phyloP scores from a whole-genome alignment of 2,797 vertebrate genomes.

The Micromesistius poutassou region DNA sequence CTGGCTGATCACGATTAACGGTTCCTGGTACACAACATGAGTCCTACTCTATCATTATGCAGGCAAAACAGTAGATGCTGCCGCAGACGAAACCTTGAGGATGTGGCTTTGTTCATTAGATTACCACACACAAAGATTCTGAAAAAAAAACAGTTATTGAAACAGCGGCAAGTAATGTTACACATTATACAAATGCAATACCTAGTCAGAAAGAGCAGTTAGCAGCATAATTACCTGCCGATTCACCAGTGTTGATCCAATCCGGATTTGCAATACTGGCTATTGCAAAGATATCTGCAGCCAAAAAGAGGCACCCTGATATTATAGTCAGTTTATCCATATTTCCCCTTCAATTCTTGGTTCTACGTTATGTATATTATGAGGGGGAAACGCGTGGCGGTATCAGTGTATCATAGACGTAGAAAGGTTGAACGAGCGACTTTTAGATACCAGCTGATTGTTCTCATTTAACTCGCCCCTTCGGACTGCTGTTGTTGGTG shows the following conservation, averaged over 20 bases:
- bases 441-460: conserved; percentile 38
- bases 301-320: conserved; percentile 98
- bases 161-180: background rate
- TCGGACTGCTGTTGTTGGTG: conserved; percentile 40
- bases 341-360: conserved; percentile 40
- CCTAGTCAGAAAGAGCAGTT: background rate
- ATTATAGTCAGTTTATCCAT: conserved; percentile 99
- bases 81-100: background rate
- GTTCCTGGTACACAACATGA: background rate
- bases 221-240: conserved; percentile 79
- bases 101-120: background rate
- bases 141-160: conserved; percentile 3
- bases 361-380: conserved; percentile 1
- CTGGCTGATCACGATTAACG: background rate
- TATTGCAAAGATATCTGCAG: conserved; percentile 98
- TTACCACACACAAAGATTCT: background rate
- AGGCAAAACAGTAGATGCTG: background rate
- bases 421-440: conserved; percentile 23
- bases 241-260: conserved; percentile 99
- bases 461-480: conserved; percentile 67
- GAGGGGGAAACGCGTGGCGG: background rate
- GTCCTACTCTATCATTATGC: background rate
- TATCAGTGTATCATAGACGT: conserved; percentile 5
- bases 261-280: conserved; percentile 97
- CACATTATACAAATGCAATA: background rate